A percentile compares a stretch with the other conserved stretches of the same genome.
phyloP scores from a whole-genome alignment of 2,888 invertebrate genomes.

The Agonopterix arenella region DNA sequence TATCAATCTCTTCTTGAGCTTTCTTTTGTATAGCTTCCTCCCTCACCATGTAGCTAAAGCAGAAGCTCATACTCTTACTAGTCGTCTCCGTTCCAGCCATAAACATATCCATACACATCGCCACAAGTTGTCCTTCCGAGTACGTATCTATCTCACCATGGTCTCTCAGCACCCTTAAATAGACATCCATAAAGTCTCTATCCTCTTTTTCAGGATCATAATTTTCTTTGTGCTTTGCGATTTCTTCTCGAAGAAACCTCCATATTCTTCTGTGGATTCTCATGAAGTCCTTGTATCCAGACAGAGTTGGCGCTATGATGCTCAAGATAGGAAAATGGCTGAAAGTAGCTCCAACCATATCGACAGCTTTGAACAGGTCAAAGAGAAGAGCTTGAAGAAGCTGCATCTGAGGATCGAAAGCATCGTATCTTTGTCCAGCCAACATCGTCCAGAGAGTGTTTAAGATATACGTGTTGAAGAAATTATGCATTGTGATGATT shows the following conservation, averaged over 20 bases:
- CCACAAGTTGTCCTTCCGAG: slow-evolving; percentile 85
- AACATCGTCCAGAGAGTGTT: slow-evolving; percentile 91
- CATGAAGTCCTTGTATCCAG: slow-evolving; percentile 86
- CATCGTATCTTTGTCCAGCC: slow-evolving; percentile 84
- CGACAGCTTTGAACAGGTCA: slow-evolving; percentile 83
- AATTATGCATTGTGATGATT: slow-evolving; percentile 81
- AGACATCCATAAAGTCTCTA: slow-evolving; percentile 89
- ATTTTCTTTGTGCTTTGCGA: slow-evolving; percentile 82
- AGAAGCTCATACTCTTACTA: slow-evolving; percentile 85
- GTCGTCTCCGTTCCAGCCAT: slow-evolving; percentile 93
- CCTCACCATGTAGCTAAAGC: slow-evolving; percentile 84
- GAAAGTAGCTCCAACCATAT: slow-evolving; percentile 89
- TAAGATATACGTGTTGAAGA: slow-evolving; percentile 85
- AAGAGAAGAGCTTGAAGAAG: slow-evolving; percentile 82
- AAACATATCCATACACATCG: slow-evolving; percentile 90
- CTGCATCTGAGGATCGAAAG: slow-evolving; percentile 82
- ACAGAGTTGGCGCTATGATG: slow-evolving; percentile 83
- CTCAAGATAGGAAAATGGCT: slow-evolving; percentile 87
- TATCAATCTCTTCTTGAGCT: slow-evolving; percentile 87
- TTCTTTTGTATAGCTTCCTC: slow-evolving; percentile 84
- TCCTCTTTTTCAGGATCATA: slow-evolving; percentile 77
- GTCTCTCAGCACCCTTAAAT: slow-evolving; percentile 81
- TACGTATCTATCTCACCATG: slow-evolving; percentile 75
- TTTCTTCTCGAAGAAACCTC: slow-evolving; percentile 83
- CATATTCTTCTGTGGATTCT: slow-evolving; percentile 83